phyloP scores from a whole-genome alignment of 2,797 vertebrate genomes.

The Chromobotia macracanthus region DNA sequence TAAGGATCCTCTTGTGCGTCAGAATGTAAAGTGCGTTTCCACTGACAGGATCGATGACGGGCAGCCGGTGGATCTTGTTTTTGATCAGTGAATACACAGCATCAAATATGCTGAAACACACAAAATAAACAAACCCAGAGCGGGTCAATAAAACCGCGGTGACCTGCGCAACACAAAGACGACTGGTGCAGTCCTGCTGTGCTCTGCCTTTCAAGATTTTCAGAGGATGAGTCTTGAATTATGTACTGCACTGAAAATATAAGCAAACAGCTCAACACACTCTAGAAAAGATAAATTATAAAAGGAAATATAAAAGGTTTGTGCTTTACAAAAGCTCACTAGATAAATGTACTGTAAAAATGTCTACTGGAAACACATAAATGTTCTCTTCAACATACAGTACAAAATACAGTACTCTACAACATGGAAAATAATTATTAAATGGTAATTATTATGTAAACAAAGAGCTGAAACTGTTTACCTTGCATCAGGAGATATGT shows the following conservation, averaged over 20 bases:
- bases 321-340: neutral
- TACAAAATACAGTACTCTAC: no score
- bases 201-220: neutral
- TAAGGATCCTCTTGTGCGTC: conserved; percentile 98
- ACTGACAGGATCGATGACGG: conserved; percentile 93
- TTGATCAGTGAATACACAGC: conserved; percentile 96
- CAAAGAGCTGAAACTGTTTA: conserved; percentile 61
- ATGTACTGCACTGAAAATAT: conserved; percentile 52
- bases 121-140: conserved; percentile 4
- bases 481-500: conserved; percentile 96
- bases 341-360: neutral
- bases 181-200: neutral
- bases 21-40: conserved; percentile 98
- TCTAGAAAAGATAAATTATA: neutral
- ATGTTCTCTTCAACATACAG: neutral
- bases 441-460: no score
- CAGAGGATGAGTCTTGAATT: conserved; percentile 43
- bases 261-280: neutral
- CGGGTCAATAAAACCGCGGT: conserved; percentile 15
- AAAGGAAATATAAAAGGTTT: neutral
- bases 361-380: neutral
- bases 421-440: no score
- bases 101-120: conserved; percentile 83
- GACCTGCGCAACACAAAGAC: neutral
- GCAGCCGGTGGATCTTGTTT: conserved; percentile 96